Evolutionary conservation across 2,113 vertebrate genomes (phyloP), one percentile per base, ranked within the genome.

Genomic region (Pionites leucogaster): DNA sequence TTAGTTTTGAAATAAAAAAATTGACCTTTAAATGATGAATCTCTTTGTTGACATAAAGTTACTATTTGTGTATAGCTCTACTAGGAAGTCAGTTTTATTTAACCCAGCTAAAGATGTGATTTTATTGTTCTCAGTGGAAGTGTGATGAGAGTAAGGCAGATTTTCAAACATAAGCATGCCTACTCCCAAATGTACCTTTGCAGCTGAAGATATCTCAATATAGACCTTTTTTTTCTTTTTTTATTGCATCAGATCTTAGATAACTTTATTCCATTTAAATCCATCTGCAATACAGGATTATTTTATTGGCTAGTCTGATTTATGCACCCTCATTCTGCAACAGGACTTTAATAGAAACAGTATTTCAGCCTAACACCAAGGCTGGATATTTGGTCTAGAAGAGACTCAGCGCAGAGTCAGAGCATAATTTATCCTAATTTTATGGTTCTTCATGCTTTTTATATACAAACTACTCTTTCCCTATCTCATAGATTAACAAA

Each of bases 111-210:
- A 74, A 41, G 98, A 98, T 31, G 85, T 94, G 91, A 99, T 98
- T 75, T 42, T 95, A 95, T 99, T 99, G 97, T 97, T 98, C 87
- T 99, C 99, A 86, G 98, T 96, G 79, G 98, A 99, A 80, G 99
- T 97, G 75, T 98, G 99, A 79, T 98, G 98, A 57, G 99, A 97
- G 69, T 98, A 98, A 41, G 97, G 94, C 77, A 99, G 95, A 68
- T 97, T 97, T 52, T 98, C 98, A n/a, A 99, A 97, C 39, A 5
- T 28, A 46, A 72, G 6, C 16, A 49, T 24, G 8, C 47, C 63
- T 44, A 24, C 18, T 86, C 46, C 64, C 41, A 82, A 77, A 81
- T 20, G 15, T 9, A 44, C 14, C 64, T 71, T 42, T 44, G 25
- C 44, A 55, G 15, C 6, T 82, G 71, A 75, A 68, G 25, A 18